Evolutionary conservation across 2,888 invertebrate species (phyloP).

Genomic region (Drosophila picticornis): DNA sequence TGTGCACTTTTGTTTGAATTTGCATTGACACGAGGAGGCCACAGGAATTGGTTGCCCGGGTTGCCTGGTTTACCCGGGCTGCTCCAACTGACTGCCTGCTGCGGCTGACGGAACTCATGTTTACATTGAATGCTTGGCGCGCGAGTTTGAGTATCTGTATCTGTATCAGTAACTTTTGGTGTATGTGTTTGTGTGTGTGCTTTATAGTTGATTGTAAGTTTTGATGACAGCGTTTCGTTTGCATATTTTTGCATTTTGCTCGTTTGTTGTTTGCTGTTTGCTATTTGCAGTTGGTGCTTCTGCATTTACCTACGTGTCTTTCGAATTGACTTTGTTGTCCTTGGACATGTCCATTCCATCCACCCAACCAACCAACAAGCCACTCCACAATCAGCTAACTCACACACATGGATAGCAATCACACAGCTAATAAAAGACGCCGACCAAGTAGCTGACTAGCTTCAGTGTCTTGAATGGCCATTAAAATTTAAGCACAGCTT

Average conservation of each 20-base stretch:
- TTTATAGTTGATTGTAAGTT: conserved; percentile 72
- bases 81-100: conserved; percentile 12
- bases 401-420: conserved; percentile 56
- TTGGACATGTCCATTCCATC: conserved; percentile 39
- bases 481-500: conserved; percentile 77
- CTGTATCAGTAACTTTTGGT: conserved; percentile 8
- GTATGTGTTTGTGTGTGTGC: conserved; percentile 10
- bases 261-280: conserved; percentile 41
- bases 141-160: conserved; percentile 45
- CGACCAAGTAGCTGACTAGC: conserved; percentile 40
- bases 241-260: conserved; percentile 77
- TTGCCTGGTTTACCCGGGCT: neutral
- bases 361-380: conserved; percentile 6
- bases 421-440: conserved; percentile 78
- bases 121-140: conserved; percentile 50
- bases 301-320: conserved; percentile 49
- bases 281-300: conserved; percentile 15
- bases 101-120: conserved; percentile 46
- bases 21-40: conserved; percentile 52
- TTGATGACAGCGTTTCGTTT: conserved; percentile 75
- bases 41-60: conserved; percentile 22
- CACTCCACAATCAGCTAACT: conserved; percentile 5
- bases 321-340: conserved; percentile 69
- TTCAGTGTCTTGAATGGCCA: conserved; percentile 66
- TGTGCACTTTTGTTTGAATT: conserved; percentile 71